Conservation (phyloP, 1,140 invertebrate species). For the Centruroides vittatus region DNA sequence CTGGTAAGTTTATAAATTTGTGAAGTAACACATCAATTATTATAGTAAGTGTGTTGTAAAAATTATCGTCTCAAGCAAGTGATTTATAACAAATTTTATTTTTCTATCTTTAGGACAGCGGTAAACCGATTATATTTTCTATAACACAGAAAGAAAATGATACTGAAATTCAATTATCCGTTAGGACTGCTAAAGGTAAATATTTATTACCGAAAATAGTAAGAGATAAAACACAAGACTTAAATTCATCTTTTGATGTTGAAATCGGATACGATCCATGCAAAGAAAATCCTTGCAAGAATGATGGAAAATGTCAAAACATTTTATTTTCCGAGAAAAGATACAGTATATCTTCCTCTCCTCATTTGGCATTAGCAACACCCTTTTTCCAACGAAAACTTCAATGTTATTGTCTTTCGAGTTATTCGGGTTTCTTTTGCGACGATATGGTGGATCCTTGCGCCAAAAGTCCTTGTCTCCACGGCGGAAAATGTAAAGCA, state of each 20-base stretch:
- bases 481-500: constrained; percentile 60
- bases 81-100: too few species aligned
- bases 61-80: too few species aligned
- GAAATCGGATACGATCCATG: constrained; percentile 25
- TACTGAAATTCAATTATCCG: too few species aligned
- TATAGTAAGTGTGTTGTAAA: too few species aligned
- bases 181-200: too few species aligned
- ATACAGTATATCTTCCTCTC: constrained; percentile 51
- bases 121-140: too few species aligned
- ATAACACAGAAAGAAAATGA: too few species aligned
- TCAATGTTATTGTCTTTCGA: constrained; percentile 61
- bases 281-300: constrained; percentile 23
- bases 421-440: constrained; percentile 56
- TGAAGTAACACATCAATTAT: too few species aligned
- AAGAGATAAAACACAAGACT: too few species aligned
- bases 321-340: constrained; percentile 46
- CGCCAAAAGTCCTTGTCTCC: constrained; percentile 70
- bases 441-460: constrained; percentile 74
- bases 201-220: too few species aligned
- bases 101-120: too few species aligned
- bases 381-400: constrained; percentile 59
- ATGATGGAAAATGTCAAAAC: constrained; percentile 43
- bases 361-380: constrained; percentile 60
- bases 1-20: too few species aligned
- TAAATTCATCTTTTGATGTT: neutral